Conservation (phyloP, 2,888 invertebrate species). For the Spodoptera littoralis region DNA sequence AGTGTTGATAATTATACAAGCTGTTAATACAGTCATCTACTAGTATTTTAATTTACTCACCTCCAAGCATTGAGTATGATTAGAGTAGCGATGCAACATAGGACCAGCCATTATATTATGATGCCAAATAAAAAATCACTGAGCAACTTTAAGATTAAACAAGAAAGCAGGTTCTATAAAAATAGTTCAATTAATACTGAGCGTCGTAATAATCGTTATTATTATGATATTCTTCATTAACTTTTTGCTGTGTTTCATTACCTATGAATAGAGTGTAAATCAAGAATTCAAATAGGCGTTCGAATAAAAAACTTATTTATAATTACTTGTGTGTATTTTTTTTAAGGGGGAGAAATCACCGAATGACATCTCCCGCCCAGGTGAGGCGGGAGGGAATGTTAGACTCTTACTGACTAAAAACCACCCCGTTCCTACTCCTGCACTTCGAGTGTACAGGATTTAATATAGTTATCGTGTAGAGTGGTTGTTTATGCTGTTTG, state of each 20-base stretch:
- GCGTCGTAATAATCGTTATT: conserved; percentile 32
- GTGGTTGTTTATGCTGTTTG: neutral
- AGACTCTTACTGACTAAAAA: too few species aligned
- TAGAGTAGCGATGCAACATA: conserved; percentile 7
- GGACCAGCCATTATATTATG: conserved; percentile 3
- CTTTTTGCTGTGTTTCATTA: conserved; percentile 20
- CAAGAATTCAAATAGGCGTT: conserved; percentile 23
- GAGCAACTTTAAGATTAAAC: neutral
- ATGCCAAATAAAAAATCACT: conserved; percentile 24
- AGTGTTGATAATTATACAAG: conserved; percentile 36
- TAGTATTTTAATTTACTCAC: conserved; percentile 52
- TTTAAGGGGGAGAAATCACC: too few species aligned
- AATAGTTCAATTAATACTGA: conserved; percentile 44
- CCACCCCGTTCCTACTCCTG: too few species aligned
- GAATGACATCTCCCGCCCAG: too few species aligned
- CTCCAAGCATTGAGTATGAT: conserved; percentile 25
- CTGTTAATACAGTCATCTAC: conserved; percentile 50
- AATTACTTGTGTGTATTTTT: neutral
- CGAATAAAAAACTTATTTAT: conserved; percentile 21
- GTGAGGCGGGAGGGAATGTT: too few species aligned
- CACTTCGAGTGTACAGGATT: too few species aligned
- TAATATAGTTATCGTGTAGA: neutral
- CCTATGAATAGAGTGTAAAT: conserved; percentile 37
- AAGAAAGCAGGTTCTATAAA: conserved; percentile 20
- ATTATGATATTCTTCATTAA: conserved; percentile 41